Base-by-base conservation (phyloP, 2,113 vertebrate genomes). In the Peromyscus polionotus region DNA sequence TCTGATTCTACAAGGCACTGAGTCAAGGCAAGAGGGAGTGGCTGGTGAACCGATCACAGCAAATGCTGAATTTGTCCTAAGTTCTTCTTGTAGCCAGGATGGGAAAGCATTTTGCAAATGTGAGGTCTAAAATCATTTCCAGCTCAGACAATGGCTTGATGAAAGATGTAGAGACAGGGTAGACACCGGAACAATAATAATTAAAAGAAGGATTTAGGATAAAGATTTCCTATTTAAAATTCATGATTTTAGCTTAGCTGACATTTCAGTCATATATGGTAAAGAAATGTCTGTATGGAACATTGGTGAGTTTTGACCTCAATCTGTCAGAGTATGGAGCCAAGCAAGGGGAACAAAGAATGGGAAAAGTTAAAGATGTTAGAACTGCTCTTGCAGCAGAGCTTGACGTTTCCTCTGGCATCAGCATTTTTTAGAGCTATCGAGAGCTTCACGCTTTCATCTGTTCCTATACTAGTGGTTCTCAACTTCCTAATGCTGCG, bases 341-440 rank as follows among this genome's bases (percentile, higher is more conserved):
- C 42, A 39, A 97, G 22, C 36, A 93, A 85, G 51, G 20, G 33
- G 51, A 93, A 88, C 73, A 31, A 22, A 91, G 16, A 67, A 70
- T 63, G 20, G 20, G 72, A 31, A 94, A 94, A 89, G 17, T 92
- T 85, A 70, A 7, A 45, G 68, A 39, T 76, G 79, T 91, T 93
- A 92, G 84, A 92, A 75, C 17, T 90, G 6, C 42, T 90, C 92
- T 87, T 95, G 24, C 45, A 94, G 75, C 31, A 36, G 94, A 77
- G 68, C 61, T 76, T 67, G 73, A 92, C 45, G 2, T 95, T 68
- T 86, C 68, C 88, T n/a, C 33, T 4, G 19, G 61, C 93, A 84
- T 86, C 76, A 87, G 36, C 68, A 95, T 95, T 95, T 95, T 96
- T 85, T 81, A 68, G 95, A 97, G 85, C 67, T 79, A 89, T 17